phyloP scores from a whole-genome alignment of 92 coral and sea anemone genomes.

The Paragorgia papillata region DNA sequence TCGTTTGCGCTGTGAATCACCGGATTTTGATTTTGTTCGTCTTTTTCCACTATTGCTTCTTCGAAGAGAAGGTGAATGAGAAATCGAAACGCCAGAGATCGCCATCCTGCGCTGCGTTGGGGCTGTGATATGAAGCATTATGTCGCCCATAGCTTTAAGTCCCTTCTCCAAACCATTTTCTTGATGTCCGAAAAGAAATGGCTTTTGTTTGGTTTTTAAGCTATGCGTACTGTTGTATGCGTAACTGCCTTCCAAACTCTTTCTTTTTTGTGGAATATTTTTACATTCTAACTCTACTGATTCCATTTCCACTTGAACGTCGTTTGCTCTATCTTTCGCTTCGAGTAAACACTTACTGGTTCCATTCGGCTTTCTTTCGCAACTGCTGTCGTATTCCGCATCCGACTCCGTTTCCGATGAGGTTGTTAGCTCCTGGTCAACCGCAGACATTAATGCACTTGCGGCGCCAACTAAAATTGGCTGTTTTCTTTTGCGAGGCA shows the following conservation, averaged over 20 bases:
- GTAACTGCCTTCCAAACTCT: neutral
- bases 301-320: conserved; percentile 39
- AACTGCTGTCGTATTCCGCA: conserved; percentile 30
- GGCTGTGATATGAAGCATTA: conserved; percentile 83
- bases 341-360: conserved; percentile 15
- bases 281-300: neutral
- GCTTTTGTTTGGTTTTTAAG: conserved; percentile 11
- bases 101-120: conserved; percentile 93
- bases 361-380: conserved; percentile 43
- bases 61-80: conserved; percentile 57
- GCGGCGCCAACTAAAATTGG: conserved; percentile 95
- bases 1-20: conserved; percentile 28
- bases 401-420: conserved; percentile 45
- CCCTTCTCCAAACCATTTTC: conserved; percentile 74
- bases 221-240: conserved; percentile 4
- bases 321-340: conserved; percentile 46
- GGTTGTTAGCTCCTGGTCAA: conserved; percentile 67
- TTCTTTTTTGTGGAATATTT: neutral
- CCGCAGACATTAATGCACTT: conserved; percentile 86
- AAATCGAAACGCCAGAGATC: conserved; percentile 78
- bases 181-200: neutral
- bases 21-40: conserved; percentile 25
- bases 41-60: conserved; percentile 36
- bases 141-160: conserved; percentile 76
- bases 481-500: conserved; percentile 90